Conservation (phyloP, 2,888 invertebrate species). For the Germaria angustata region DNA sequence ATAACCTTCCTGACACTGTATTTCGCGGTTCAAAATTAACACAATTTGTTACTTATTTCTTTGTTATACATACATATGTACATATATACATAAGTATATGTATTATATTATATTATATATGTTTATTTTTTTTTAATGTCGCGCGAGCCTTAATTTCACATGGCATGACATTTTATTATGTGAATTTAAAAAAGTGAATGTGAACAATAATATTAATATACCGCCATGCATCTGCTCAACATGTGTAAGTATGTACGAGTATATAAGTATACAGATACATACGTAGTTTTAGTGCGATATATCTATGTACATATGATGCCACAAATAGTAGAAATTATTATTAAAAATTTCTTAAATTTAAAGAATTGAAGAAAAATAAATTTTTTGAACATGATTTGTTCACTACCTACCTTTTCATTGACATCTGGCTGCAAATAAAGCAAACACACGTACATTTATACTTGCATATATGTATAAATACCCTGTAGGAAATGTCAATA, state of each 20-base stretch:
- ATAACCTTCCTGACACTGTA: conserved; percentile 29
- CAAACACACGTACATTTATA: background rate
- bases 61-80: no score
- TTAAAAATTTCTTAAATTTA: background rate
- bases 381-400: conserved; percentile 36
- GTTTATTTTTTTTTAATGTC: background rate
- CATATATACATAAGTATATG: no score
- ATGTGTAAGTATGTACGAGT: no score
- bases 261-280: no score
- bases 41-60: conserved; percentile 53
- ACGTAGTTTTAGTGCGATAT: no score
- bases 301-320: background rate
- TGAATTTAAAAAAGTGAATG: background rate
- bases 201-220: no score
- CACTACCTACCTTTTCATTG: conserved; percentile 47
- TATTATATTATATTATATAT: no score
- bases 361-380: background rate
- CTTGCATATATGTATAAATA: no score
- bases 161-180: conserved; percentile 10
- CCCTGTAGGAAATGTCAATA: no score
- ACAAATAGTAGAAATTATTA: conserved; percentile 32
- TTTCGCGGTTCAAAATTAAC: conserved; percentile 8
- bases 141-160: conserved; percentile 22
- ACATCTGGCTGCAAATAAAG: background rate
- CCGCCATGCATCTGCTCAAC: background rate